A percentile compares a stretch with the other conserved stretches of the same genome.
Evolutionary conservation across 2,113 vertebrate genomes (phyloP).

Genomic region (Centrocercus urophasianus): DNA sequence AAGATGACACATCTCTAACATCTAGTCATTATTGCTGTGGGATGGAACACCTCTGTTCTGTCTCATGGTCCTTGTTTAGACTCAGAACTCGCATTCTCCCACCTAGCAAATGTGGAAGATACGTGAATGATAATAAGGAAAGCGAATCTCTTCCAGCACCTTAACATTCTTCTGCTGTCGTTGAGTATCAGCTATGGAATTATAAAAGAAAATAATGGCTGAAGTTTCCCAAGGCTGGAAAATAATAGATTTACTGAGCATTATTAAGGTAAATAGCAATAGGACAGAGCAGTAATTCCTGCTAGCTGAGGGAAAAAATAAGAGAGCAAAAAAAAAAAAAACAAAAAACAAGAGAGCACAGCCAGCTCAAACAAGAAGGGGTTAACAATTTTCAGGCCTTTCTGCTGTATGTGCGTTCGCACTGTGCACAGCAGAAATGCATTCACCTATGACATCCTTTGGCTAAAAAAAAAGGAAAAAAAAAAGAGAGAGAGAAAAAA

Average conservation of each 20-base stretch:
- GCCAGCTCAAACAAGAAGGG: constrained; percentile 31
- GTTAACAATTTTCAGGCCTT: constrained; percentile 52
- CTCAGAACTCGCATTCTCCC: not conserved
- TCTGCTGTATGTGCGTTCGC: constrained; percentile 46
- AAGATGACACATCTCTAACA: not conserved
- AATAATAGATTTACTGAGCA: constrained; percentile 39
- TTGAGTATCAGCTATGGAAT: constrained; percentile 19
- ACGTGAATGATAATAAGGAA: not conserved
- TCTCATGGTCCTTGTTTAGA: not conserved
- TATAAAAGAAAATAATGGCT: constrained; percentile 53
- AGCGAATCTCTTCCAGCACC: not conserved
- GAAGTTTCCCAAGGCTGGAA: constrained; percentile 36
- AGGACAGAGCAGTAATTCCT: not conserved
- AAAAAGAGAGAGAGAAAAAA: not conserved
- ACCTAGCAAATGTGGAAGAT: not conserved
- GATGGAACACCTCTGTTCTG: not conserved
- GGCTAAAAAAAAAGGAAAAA: not conserved
- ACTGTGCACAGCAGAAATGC: constrained; percentile 56
- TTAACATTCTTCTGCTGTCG: constrained; percentile 16
- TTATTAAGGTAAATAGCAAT: constrained; percentile 46
- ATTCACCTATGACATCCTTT: constrained; percentile 74
- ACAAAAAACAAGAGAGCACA: not conserved
- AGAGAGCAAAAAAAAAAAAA: not conserved
- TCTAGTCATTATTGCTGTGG: not conserved
- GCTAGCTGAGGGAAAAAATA: not conserved